phyloP scores from a whole-genome alignment of 2,888 invertebrate species.

The Ischnus inquisitorius region DNA sequence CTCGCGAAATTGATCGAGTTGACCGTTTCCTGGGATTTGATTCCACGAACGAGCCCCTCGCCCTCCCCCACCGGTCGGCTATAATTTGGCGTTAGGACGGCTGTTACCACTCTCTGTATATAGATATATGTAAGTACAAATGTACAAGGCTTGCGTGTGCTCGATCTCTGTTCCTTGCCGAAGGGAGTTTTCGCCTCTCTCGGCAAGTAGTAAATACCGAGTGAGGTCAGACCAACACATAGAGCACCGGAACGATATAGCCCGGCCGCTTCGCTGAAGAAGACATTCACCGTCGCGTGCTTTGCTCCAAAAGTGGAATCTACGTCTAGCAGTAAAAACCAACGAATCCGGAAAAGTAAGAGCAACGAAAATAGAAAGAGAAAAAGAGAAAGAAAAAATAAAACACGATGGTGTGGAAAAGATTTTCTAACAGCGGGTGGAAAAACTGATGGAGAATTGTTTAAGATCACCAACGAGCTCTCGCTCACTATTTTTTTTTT shows the following conservation, averaged over 20 bases:
- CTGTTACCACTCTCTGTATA: constrained; percentile 27
- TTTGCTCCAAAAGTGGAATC: constrained; percentile 24
- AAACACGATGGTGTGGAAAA: constrained; percentile 22
- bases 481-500: neutral
- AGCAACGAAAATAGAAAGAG: neutral
- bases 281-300: constrained; percentile 7
- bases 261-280: constrained; percentile 9
- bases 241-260: neutral
- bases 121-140: neutral
- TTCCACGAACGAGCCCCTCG: constrained; percentile 35
- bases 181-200: constrained; percentile 18
- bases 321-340: constrained; percentile 20
- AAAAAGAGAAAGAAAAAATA: neutral
- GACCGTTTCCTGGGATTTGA: constrained; percentile 51
- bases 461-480: constrained; percentile 60
- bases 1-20: constrained; percentile 57
- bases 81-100: constrained; percentile 39
- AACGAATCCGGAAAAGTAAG: neutral
- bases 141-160: constrained; percentile 18
- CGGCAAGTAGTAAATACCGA: constrained; percentile 46
- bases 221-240: constrained; percentile 41
- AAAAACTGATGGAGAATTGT: constrained; percentile 61
- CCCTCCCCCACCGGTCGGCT: neutral
- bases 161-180: neutral
- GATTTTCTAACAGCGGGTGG: neutral